Evolutionary conservation across 2,888 invertebrate species (phyloP), one percentile per base, ranked within the genome.

Genomic region (Rhabditophanes sp.): DNA sequence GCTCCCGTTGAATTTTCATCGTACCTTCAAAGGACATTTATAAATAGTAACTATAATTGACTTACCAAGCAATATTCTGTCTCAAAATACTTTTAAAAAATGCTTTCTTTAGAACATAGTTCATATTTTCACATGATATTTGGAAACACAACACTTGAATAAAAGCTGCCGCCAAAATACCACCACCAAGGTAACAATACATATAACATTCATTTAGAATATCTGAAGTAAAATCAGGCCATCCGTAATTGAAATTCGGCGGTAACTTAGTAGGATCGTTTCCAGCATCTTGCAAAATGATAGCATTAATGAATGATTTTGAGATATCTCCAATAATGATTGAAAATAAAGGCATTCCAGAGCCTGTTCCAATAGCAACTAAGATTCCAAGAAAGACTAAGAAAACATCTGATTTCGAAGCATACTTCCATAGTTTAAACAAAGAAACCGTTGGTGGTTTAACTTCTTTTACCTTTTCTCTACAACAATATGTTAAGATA

Each of bases 1-100:
- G 70, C 69, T 22, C 71, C 71, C n/a, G 65, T 65, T 37, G 68
- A 65, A 41, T 69, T 67, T 16, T 59, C 63, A 46, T 69, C 69
- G 50, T 64, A 69, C 48, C 48, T 50, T 4, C 46, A 35, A 30
- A 53, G 46, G 19, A 49, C 50, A 9, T 2, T 20, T 15, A 8
- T 12, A 27, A 27, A 27, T 17, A 9, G 9, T 27, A 9, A 26
- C n/a, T 32, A 12, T n/a, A n/a, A n/a, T n/a, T n/a, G n/a, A n/a
- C n/a, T n/a, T n/a, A 40, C 68, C 68, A 69, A 12, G 62, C 54
- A 35, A 68, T 67, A 38, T 69, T 67, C 41, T 69, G 68, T 4
- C 64, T 46, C 23, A 69, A 48, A 14, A 69, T 56, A n/a, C 65
- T 49, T 23, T 56, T 49, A 38, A 73, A 65, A 41, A 72, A 72